phyloP scores from a whole-genome alignment of 2,113 vertebrate species.

The Gopherus flavomarginatus region DNA sequence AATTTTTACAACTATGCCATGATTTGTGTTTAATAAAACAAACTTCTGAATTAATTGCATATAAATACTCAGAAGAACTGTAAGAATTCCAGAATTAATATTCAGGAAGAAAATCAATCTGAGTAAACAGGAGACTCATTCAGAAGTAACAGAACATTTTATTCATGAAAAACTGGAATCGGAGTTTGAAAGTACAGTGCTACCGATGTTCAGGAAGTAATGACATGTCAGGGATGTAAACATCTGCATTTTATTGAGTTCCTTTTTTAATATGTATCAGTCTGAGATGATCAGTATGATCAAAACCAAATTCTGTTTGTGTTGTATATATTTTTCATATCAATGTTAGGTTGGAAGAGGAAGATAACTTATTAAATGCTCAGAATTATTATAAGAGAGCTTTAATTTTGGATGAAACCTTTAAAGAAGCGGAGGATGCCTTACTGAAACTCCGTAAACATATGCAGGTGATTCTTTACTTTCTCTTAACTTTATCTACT shows the following conservation, averaged over 20 bases:
- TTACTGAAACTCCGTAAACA: slow-evolving; percentile 89
- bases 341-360: slow-evolving; percentile 89
- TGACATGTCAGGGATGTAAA: neutral
- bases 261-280: neutral
- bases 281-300: neutral
- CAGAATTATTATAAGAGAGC: slow-evolving; percentile 93
- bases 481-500: slow-evolving; percentile 67
- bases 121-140: neutral
- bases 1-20: neutral
- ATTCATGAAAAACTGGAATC: neutral
- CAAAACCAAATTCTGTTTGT: neutral
- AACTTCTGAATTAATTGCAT: neutral
- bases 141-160: neutral
- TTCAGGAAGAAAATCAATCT: neutral
- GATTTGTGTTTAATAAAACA: neutral
- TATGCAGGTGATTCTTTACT: slow-evolving; percentile 97
- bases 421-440: slow-evolving; percentile 92
- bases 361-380: slow-evolving; percentile 94
- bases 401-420: slow-evolving; percentile 87
- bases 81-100: neutral
- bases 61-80: neutral
- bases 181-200: neutral
- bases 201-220: neutral
- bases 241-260: rapidly evolving
- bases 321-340: neutral